Evolutionary conservation across 2,113 vertebrate species (phyloP), one percentile per base, ranked within the genome.

Genomic region (Sinocyclocheilus anshuiensis): DNA sequence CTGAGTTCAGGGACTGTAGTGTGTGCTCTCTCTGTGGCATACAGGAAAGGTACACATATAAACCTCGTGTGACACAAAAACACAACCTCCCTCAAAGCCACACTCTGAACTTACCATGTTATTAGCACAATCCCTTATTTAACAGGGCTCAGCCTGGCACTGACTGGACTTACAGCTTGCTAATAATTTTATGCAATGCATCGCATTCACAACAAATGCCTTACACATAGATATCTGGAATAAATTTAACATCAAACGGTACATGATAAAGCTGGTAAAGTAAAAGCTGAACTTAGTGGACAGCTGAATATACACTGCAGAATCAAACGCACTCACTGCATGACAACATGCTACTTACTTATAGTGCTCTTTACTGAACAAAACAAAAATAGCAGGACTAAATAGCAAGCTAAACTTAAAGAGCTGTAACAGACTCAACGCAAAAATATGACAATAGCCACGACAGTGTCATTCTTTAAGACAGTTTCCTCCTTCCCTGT

Each of bases 81-180:
- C 76, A 83, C 71, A 22, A 22, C 18, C 48, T 26, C 80, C 71
- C 45, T 67, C 59, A 29, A 36, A 16, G 2, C 4, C 48, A 55
- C 53, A 11, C 12, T 12, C 39, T 33, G 84, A 87, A 59, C 72
- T 71, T 75, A 88, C 86, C 78, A 18, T 91, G 90, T 89, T 87
- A 93, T 94, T 91, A 93, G 91, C 82, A 22, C 89, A 95, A 94
- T 94, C 93, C 91, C 90, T 79, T 80, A 86, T 89, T 92, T 86
- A 90, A 67, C 87, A 69, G 74, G 85, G 72, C 93, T 77, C 77
- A 57, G 53, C 53, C 77, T 59, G 72, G 36, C 48, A 29, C 24
- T n/a, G 74, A 26, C 42, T 76, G 42, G 15, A 48, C 15, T 75
- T 24, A 48, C 39, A 24, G 42, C 42, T 42, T 48, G 72, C 72